Conservation (phyloP, 2,113 vertebrate species). For the Brienomyrus brachyistius region DNA sequence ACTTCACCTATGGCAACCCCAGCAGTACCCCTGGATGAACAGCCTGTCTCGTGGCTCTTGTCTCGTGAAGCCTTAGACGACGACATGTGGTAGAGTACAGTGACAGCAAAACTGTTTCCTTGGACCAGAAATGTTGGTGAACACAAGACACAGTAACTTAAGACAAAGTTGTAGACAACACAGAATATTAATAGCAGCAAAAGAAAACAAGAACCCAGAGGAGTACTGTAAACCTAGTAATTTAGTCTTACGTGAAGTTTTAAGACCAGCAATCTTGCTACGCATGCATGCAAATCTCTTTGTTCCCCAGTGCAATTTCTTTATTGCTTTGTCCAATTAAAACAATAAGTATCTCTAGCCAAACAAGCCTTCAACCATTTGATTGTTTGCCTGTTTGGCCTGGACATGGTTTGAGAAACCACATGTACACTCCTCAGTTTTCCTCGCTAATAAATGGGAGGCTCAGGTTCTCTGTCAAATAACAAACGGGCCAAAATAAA, state of each 20-base stretch:
- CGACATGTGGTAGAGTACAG: background rate
- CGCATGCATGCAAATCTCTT: background rate
- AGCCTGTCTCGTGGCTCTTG: background rate
- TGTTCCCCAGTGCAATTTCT: background rate
- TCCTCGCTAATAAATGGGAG: slow-evolving; percentile 22
- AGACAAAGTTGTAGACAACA: background rate
- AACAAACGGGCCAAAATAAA: slow-evolving; percentile 35
- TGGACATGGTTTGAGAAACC: background rate
- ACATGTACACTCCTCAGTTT: slow-evolving; percentile 17
- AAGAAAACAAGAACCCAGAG: background rate
- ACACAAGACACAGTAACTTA: background rate
- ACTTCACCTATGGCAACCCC: background rate
- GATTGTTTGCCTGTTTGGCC: slow-evolving; percentile 1
- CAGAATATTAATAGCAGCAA: background rate
- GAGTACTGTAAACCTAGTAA: background rate
- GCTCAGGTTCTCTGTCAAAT: slow-evolving; percentile 28
- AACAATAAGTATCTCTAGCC: background rate
- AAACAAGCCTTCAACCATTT: background rate
- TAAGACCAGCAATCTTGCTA: background rate
- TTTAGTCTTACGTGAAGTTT: background rate
- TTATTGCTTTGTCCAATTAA: background rate
- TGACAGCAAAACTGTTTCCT: background rate
- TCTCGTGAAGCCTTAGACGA: too few relatives aligned
- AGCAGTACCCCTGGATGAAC: background rate
- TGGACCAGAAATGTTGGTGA: background rate